Base-by-base conservation (phyloP, 2,113 vertebrate genomes). In the Chroicocephalus ridibundus region DNA sequence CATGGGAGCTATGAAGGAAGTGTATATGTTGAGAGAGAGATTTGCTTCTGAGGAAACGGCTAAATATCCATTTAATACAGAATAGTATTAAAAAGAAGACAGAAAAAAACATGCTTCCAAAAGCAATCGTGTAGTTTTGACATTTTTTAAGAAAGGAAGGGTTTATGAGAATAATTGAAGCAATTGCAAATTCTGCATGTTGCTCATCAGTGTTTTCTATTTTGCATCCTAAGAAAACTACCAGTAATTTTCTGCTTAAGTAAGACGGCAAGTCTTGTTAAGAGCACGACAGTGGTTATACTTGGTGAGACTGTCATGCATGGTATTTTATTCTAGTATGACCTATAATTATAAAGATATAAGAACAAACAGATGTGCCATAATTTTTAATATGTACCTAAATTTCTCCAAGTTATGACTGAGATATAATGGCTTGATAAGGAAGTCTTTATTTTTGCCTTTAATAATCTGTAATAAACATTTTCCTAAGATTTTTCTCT, bases 141-240 rank as follows among this genome's bases (percentile, higher is more conserved):
- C 40, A 15, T 26, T 58, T 71, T 91, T 7, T 42, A 5, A 29
- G 26, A 93, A 89, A 58, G 15, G 10, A 79, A 88, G n/a, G 27
- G n/a, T 70, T 86, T 89, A 61, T 70, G 77, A 86, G n/a, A 94
- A 47, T 92, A 88, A 81, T 75, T 88, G 93, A 91, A 70, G 51
- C 64, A 83, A 78, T 81, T 88, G 68, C 60, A 61, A 40, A 49
- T 92, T 70, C 79, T 94, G 71, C 44, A 31, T 88, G 83, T 86
- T 88, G 32, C 72, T 90, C 32, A 34, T 92, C 89, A 88, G 65
- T 75, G 83, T 81, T 88, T 91, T 92, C 86, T 65, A 70, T n/a
- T 88, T 92, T 89, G 70, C 69, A 62, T 88, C 72, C 55, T 4
- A 83, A 94, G 75, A 66, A 94, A 88, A 86, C 36, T 74, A 78